These are phyloP conservation scores for Spongilla lacustris DNA, from an alignment of 37 sponge, comb jelly and placozoan genomes.

Conservation along the genomic window DNA sequence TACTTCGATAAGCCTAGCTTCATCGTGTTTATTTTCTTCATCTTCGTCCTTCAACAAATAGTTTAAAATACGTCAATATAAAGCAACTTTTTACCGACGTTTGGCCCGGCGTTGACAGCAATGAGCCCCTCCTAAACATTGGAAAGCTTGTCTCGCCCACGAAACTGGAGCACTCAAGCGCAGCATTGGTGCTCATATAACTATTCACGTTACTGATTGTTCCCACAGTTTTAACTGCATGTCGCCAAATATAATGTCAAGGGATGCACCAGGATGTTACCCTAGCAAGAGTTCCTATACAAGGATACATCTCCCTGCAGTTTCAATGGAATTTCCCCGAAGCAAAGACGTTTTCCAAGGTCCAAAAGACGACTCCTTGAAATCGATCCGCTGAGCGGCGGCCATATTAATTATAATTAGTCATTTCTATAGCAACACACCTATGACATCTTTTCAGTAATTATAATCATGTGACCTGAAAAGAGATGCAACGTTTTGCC, in stretches of 20 bases:
- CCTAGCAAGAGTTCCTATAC: no score
- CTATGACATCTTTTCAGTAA: slow-evolving; percentile 16
- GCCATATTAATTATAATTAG: not conserved
- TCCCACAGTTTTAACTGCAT: not conserved
- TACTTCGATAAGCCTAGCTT: slow-evolving; percentile 58
- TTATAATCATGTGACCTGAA: not conserved
- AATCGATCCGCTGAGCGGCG: not conserved
- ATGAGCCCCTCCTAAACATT: not conserved
- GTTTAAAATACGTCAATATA: not conserved
- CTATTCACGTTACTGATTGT: not conserved
- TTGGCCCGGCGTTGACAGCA: no score
- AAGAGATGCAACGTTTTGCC: slow-evolving; percentile 21
- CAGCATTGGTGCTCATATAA: not conserved
- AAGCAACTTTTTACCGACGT: not conserved
- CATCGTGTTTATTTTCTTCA: slow-evolving; percentile 5
- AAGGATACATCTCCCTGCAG: no score
- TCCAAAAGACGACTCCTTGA: slow-evolving; percentile 45
- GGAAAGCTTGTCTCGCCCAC: not conserved
- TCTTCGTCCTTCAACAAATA: not conserved
- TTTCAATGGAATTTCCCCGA: no score
- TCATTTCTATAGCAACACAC: not conserved
- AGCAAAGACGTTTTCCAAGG: slow-evolving; percentile 14
- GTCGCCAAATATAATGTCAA: not conserved
- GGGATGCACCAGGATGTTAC: slow-evolving; percentile 19
- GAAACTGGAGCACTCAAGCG: not conserved